phyloP scores from a whole-genome alignment of 2,888 invertebrate species.

The Acleris sparsana region DNA sequence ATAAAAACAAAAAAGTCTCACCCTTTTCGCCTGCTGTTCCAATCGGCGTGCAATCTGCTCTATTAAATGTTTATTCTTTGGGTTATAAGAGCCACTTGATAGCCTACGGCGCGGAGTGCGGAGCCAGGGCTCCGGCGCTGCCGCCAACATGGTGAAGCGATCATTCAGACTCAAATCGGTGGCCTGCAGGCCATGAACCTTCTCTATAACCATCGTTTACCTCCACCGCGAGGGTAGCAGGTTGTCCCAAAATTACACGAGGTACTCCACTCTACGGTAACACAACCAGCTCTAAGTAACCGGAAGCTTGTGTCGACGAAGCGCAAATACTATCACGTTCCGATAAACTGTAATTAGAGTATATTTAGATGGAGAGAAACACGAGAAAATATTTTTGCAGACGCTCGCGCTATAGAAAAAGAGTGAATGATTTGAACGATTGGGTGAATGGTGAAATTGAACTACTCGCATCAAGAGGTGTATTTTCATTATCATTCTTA shows the following conservation, averaged over 20 bases:
- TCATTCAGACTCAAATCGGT: constrained; percentile 69
- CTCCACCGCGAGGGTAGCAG: constrained; percentile 24
- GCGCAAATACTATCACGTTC: constrained; percentile 10
- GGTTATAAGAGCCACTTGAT: constrained; percentile 42
- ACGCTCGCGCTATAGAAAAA: constrained; percentile 39
- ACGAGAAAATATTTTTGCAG: constrained; percentile 36
- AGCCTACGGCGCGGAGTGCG: constrained; percentile 38
- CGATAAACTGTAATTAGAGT: constrained; percentile 13
- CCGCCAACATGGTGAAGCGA: constrained; percentile 62
- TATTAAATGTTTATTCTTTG: constrained; percentile 51
- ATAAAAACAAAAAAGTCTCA: constrained; percentile 34
- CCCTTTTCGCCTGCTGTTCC: constrained; percentile 58
- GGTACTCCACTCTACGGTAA: constrained; percentile 11
- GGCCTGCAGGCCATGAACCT: constrained; percentile 71
- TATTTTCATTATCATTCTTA: neutral
- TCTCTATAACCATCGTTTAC: constrained; percentile 64
- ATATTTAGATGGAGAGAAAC: constrained; percentile 13
- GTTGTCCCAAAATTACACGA: constrained; percentile 18
- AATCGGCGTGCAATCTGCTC: constrained; percentile 62
- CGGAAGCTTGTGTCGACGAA: neutral
- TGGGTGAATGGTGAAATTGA: neutral
- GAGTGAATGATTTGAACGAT: neutral
- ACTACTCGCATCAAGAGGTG: neutral
- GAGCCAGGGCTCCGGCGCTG: constrained; percentile 44
- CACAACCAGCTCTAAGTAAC: constrained; percentile 6